Base-by-base conservation (phyloP, 1,140 invertebrate genomes). In the Aphelenchoides avenae region DNA sequence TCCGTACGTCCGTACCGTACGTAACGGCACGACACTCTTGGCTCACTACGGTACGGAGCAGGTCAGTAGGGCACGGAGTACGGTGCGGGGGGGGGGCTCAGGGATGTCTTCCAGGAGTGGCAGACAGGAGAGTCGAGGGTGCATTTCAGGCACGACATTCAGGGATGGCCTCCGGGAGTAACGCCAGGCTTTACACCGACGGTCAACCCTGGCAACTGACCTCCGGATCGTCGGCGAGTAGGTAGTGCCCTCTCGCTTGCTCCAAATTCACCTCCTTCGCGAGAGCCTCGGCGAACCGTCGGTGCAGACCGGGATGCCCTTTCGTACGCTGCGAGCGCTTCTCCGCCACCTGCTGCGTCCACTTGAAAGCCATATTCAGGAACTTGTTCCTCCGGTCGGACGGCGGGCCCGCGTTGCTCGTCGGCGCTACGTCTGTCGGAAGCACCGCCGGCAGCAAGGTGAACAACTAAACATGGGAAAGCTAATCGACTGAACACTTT, bases 281-380 rank as follows among this genome's bases (percentile, higher is more conserved):
- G 24, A 27, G 51, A 30, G 31, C 49, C 24, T 43, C 7, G 2
- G 49, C 52, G 20, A 53, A 30, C 13, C 46, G 27, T 26, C 20
- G 48, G 2, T 53, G 52, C 15, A 53, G 27, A 29, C 30, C 20
- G 26, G 27, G 40, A 15, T 20, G 31, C 11, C 26, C 33, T 11
- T 47, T 53, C 40, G 51, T 24, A n/a, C 43, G 15, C 22, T 53
- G 40, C 3, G 52, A 47, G 24, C 15, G 11, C 13, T 29, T 47
- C 5, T 43, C 5, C 5, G 52, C 6, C 20, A 27, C 27, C 9
- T 53, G 30, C 9, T 47, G 9, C 9, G 48, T 29, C 52, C 52
- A 53, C 24, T 53, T 47, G 4, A 53, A 15, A 1, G 52, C 36
- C 51, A 47, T 53, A 47, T 53, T 53, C 27, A 53, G n/a, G 51